A percentile compares a stretch with the other conserved stretches of the same genome.
These are phyloP conservation scores for Apamea crenata DNA, from an alignment of 2,888 invertebrate genomes.

Conservation along the genomic window DNA sequence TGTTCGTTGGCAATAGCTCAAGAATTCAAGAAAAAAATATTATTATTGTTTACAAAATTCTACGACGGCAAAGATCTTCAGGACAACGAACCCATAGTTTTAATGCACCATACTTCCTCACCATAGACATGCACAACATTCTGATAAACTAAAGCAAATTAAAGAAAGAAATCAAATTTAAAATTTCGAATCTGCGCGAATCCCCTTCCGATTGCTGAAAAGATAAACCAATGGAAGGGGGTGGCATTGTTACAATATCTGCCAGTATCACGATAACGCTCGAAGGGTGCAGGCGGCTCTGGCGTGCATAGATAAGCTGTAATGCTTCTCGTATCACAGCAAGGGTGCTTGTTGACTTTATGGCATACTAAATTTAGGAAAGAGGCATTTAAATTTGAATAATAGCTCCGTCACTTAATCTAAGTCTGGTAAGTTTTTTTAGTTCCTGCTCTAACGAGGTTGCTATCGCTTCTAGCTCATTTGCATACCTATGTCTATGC, in stretches of 20 bases:
- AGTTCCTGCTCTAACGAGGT: conserved; percentile 56
- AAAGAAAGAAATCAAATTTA: conserved; percentile 62
- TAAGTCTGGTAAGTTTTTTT: conserved; percentile 59
- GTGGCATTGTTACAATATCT: conserved; percentile 86
- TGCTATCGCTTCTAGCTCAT: conserved; percentile 79
- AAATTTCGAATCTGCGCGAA: conserved; percentile 70
- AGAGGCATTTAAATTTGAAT: conserved; percentile 77
- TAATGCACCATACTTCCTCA: background rate
- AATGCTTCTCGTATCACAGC: conserved; percentile 79
- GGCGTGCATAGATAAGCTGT: conserved; percentile 84
- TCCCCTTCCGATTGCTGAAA: conserved; percentile 84
- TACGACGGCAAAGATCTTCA: background rate
- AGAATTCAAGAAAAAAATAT: background rate
- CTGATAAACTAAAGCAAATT: conserved; percentile 11
- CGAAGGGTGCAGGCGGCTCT: conserved; percentile 85
- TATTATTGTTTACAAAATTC: background rate
- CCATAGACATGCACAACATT: background rate
- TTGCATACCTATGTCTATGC: conserved; percentile 86
- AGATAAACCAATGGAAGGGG: conserved; percentile 81
- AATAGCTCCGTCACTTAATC: conserved; percentile 72
- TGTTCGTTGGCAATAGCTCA: no score
- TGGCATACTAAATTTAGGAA: conserved; percentile 78
- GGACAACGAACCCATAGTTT: background rate
- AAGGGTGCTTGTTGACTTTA: conserved; percentile 82
- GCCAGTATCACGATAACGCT: conserved; percentile 85